A percentile compares a stretch with the other conserved stretches of the same genome.
These are phyloP conservation scores for Doryteuthis pealeii DNA, from an alignment of 1,140 invertebrate genomes.

Conservation along the genomic window DNA sequence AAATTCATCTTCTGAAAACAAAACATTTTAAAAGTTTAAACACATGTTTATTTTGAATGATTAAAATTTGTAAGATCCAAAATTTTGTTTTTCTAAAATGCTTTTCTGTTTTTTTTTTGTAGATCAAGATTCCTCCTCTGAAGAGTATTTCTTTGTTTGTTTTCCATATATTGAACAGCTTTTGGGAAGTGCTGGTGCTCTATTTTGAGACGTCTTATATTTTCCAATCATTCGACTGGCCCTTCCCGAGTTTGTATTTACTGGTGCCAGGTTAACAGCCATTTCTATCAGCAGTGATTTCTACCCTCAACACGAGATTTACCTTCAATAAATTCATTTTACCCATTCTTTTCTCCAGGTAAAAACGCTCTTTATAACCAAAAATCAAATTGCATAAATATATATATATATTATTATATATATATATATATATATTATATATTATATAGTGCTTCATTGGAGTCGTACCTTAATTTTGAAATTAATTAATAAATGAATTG, in stretches of 20 bases:
- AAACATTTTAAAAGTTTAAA: not conserved
- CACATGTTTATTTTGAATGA: not conserved
- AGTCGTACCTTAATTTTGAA: too few relatives aligned
- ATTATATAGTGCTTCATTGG: too few relatives aligned
- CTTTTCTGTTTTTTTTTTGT: not conserved
- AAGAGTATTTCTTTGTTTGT: not conserved
- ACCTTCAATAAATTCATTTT: too few relatives aligned
- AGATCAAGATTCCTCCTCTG: not conserved
- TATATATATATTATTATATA: too few relatives aligned
- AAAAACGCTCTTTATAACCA: too few relatives aligned
- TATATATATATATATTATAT: too few relatives aligned
- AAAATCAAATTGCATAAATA: too few relatives aligned
- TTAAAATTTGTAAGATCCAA: not conserved
- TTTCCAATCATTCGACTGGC: not conserved
- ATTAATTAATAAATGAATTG: too few relatives aligned
- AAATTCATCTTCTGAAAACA: too few relatives aligned
- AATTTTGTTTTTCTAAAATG: not conserved
- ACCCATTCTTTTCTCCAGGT: too few relatives aligned
- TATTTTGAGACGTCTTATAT: not conserved
- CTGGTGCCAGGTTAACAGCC: not conserved
- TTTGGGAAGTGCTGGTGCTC: not conserved
- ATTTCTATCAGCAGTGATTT: not conserved
- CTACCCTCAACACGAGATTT: not conserved
- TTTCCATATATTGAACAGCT: not conserved
- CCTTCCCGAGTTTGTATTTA: not conserved